Conservation (phyloP, 2,797 vertebrate genomes). For the Prunella strophiata region DNA sequence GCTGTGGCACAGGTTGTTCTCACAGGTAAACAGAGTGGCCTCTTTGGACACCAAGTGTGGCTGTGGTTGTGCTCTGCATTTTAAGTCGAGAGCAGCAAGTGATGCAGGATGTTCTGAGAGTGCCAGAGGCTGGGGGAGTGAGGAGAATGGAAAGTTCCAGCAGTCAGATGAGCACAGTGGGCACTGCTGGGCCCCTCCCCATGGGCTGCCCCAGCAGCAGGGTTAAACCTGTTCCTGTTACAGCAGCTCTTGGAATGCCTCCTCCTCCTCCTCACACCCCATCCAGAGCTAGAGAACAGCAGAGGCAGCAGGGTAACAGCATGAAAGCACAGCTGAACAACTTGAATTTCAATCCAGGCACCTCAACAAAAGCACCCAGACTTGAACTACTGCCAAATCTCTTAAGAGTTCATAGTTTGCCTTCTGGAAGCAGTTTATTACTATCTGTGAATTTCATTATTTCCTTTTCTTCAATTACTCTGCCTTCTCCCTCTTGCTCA, state of each 20-base stretch:
- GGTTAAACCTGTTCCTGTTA: fast-evolving
- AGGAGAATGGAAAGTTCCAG: not conserved
- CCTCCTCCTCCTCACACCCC: not conserved
- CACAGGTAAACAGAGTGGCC: not conserved
- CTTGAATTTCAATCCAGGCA: not conserved
- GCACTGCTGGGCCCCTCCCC: no score
- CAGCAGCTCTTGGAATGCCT: not conserved
- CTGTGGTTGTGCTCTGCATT: not conserved
- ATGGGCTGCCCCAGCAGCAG: not conserved
- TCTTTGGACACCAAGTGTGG: fast-evolving
- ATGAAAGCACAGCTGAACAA: not conserved
- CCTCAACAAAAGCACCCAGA: not conserved
- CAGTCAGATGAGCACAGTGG: not conserved
- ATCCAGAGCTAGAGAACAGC: not conserved
- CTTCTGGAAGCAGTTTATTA: not conserved
- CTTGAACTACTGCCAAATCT: not conserved
- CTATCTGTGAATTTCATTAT: not conserved
- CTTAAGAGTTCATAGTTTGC: not conserved
- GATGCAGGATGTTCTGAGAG: not conserved
- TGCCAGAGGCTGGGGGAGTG: not conserved
- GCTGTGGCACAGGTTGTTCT: not conserved
- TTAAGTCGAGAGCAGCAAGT: not conserved
- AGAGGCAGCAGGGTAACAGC: not conserved
- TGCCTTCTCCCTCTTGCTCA: not conserved
- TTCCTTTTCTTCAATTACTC: not conserved